Percentiles rank a stretch among this genome's conserved stretches.
Evolutionary conservation across 2,888 invertebrate genomes (phyloP).

Genomic region (Heliconius erato): DNA sequence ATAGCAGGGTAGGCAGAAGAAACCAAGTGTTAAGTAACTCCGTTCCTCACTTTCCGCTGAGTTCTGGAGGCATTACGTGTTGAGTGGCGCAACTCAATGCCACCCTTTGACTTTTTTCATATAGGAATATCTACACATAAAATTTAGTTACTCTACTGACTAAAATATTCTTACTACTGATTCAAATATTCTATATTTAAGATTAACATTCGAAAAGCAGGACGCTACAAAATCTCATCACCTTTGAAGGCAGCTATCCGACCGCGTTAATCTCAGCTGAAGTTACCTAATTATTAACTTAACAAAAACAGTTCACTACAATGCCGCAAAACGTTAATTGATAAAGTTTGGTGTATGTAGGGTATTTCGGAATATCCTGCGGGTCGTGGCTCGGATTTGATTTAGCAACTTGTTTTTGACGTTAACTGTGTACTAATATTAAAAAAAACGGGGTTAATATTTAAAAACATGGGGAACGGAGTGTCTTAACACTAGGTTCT

Average conservation of each 20-base stretch:
- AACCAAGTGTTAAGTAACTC: no score
- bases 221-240: not conserved
- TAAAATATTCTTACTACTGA: not conserved
- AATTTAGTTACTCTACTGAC: no score
- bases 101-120: no score
- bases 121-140: no score
- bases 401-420: slow-evolving; percentile 12
- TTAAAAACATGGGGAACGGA: no score
- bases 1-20: no score
- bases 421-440: not conserved
- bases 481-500: no score
- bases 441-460: no score
- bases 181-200: not conserved
- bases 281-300: slow-evolving; percentile 45
- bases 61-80: no score
- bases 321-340: slow-evolving; percentile 44
- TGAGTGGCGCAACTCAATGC: no score
- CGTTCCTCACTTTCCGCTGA: no score
- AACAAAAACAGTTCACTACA: slow-evolving; percentile 43
- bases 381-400: slow-evolving; percentile 22
- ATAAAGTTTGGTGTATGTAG: slow-evolving; percentile 40
- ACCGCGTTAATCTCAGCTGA: slow-evolving; percentile 25
- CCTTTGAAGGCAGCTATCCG: not conserved
- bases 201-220: not conserved
- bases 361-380: slow-evolving; percentile 18